These are phyloP conservation scores for Orgyia antiqua DNA, from an alignment of 2,888 invertebrate species.

Conservation along the genomic window DNA sequence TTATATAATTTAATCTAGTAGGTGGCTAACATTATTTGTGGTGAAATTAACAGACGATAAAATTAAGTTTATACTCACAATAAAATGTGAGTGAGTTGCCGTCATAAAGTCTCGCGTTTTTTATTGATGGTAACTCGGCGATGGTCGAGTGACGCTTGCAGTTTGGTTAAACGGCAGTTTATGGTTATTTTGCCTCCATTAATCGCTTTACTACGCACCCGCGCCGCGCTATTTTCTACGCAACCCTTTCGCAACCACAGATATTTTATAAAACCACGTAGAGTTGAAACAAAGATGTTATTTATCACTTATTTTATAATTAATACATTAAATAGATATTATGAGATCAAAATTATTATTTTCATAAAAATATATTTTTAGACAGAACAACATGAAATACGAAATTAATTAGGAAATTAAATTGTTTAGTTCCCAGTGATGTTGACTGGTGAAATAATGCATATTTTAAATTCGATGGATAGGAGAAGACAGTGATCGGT, in stretches of 20 bases:
- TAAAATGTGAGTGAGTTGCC: constrained; percentile 78
- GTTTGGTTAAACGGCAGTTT: constrained; percentile 78
- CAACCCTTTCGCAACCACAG: constrained; percentile 48
- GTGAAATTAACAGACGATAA: constrained; percentile 78
- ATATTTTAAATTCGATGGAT: too few relatives aligned
- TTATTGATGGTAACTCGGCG: constrained; percentile 70
- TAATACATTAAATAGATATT: too few relatives aligned
- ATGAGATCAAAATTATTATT: too few relatives aligned
- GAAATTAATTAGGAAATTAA: too few relatives aligned
- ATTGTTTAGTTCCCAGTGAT: too few relatives aligned
- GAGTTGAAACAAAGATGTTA: too few relatives aligned
- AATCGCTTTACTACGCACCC: constrained; percentile 76
- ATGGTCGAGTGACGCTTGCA: constrained; percentile 74
- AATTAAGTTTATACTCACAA: constrained; percentile 79
- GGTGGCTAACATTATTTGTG: constrained; percentile 73
- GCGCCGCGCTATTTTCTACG: constrained; percentile 49
- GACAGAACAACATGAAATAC: too few relatives aligned
- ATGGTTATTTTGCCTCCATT: constrained; percentile 77
- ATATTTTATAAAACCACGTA: not conserved
- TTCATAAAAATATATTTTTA: too few relatives aligned
- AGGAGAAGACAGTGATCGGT: too few relatives aligned
- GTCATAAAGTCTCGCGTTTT: constrained; percentile 78
- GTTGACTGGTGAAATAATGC: too few relatives aligned
- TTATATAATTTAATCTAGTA: constrained; percentile 67
- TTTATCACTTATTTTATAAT: too few relatives aligned